Conservation (phyloP, 2,888 invertebrate species). For the Venustoraphidia nigricollis region DNA sequence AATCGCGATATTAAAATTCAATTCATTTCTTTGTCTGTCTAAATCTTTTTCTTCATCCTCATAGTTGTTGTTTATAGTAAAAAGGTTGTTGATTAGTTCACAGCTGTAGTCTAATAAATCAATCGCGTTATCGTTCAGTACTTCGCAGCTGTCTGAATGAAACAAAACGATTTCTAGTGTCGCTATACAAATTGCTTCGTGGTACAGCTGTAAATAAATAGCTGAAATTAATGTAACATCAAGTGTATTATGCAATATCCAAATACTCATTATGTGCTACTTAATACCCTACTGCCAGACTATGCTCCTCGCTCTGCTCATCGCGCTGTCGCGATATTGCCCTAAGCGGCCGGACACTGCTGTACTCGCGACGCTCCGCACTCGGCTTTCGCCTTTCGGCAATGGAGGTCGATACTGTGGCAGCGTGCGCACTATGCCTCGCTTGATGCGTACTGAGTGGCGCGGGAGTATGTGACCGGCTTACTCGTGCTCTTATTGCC, state of each 20-base stretch:
- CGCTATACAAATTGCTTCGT: slow-evolving; percentile 66
- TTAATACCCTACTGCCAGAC: too few species aligned
- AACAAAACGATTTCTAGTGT: slow-evolving; percentile 70
- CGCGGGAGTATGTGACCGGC: too few species aligned
- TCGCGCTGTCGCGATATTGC: too few species aligned
- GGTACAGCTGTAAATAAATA: slow-evolving; percentile 39
- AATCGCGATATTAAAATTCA: slow-evolving; percentile 67
- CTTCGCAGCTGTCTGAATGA: slow-evolving; percentile 64
- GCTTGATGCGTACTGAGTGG: too few species aligned
- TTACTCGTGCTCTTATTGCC: too few species aligned
- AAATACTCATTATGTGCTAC: neutral
- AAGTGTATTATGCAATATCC: neutral
- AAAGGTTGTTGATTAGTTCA: slow-evolving; percentile 45
- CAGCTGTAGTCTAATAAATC: slow-evolving; percentile 75
- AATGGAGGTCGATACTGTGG: too few species aligned
- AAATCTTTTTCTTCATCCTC: slow-evolving; percentile 43
- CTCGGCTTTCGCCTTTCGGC: too few species aligned
- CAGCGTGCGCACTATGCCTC: too few species aligned
- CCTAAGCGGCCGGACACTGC: too few species aligned
- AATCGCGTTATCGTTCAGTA: slow-evolving; percentile 56
- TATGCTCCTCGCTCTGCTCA: too few species aligned
- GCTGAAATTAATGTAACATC: neutral
- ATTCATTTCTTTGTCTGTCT: slow-evolving; percentile 44
- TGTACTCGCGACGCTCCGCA: too few species aligned
- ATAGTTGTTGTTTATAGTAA: slow-evolving; percentile 24